These are phyloP conservation scores for Passer domesticus DNA, from an alignment of 2,113 vertebrate species.

Conservation along the genomic window DNA sequence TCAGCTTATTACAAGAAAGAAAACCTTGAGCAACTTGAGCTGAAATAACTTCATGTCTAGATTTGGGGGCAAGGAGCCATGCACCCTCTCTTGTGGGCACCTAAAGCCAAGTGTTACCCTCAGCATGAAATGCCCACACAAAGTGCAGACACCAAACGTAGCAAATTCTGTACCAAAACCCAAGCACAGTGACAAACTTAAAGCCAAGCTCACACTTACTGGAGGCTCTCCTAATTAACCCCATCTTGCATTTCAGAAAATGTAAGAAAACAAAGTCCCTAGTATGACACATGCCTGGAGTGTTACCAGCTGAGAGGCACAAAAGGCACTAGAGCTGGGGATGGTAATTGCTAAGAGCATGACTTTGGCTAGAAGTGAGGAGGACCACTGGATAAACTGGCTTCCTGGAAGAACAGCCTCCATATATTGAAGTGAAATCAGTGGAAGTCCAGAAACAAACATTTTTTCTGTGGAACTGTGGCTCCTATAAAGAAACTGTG, in stretches of 20 bases:
- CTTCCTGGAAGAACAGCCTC: neutral
- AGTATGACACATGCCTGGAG: neutral
- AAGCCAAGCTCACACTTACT: neutral
- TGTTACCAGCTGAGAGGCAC: neutral
- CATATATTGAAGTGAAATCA: neutral
- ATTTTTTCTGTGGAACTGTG: neutral
- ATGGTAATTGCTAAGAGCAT: neutral
- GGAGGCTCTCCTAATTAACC: neutral
- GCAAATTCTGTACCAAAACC: neutral
- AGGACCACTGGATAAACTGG: neutral
- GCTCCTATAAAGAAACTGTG: neutral
- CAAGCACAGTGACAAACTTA: neutral
- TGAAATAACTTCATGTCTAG: neutral
- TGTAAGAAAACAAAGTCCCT: neutral
- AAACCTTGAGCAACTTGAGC: conserved; percentile 39
- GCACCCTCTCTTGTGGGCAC: neutral
- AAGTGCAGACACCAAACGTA: neutral
- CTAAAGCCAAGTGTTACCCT: neutral
- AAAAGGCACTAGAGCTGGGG: neutral
- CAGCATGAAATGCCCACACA: rapidly evolving
- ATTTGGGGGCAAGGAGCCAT: neutral
- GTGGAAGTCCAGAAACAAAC: neutral
- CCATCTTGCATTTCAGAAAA: neutral
- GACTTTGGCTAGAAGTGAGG: neutral
- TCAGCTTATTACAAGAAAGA: neutral